phyloP scores from a whole-genome alignment of 1,140 invertebrate genomes.

The Aleiodes sp. region DNA sequence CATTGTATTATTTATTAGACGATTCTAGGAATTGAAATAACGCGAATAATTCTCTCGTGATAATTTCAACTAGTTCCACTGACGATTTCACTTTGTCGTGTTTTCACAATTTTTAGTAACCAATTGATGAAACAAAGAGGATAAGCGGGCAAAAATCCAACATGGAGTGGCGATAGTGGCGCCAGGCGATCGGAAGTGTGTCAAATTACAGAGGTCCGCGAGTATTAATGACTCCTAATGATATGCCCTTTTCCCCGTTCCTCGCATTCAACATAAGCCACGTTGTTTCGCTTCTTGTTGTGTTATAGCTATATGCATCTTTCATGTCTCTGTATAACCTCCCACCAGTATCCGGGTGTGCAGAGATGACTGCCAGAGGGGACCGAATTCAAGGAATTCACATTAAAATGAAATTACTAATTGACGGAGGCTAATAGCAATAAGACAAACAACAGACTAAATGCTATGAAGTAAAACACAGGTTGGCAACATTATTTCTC shows the following conservation, averaged over 20 bases:
- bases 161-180: slow-evolving; percentile 43
- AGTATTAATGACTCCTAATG: slow-evolving; percentile 63
- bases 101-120: not conserved
- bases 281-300: slow-evolving; percentile 21
- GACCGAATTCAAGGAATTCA: slow-evolving; percentile 60
- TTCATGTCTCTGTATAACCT: not conserved
- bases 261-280: slow-evolving; percentile 2
- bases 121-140: slow-evolving; percentile 4
- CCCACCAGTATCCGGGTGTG: slow-evolving; percentile 21
- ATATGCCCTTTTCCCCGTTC: slow-evolving; percentile 49
- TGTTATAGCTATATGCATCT: slow-evolving; percentile 22
- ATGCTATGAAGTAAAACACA: slow-evolving; percentile 66
- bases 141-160: not conserved
- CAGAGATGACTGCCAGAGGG: not conserved
- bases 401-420: slow-evolving; percentile 67
- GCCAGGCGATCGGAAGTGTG: slow-evolving; percentile 63
- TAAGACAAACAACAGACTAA: slow-evolving; percentile 65
- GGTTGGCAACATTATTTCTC: slow-evolving; percentile 48
- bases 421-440: slow-evolving; percentile 64
- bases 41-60: not conserved
- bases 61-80: not conserved
- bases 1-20: too few relatives aligned
- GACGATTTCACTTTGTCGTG: slow-evolving; percentile 4
- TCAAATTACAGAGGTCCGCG: slow-evolving; percentile 64
- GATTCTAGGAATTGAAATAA: too few relatives aligned